These are phyloP conservation scores for Hyperoplus immaculatus DNA, from an alignment of 2,797 vertebrate species.

Conservation along the genomic window DNA sequence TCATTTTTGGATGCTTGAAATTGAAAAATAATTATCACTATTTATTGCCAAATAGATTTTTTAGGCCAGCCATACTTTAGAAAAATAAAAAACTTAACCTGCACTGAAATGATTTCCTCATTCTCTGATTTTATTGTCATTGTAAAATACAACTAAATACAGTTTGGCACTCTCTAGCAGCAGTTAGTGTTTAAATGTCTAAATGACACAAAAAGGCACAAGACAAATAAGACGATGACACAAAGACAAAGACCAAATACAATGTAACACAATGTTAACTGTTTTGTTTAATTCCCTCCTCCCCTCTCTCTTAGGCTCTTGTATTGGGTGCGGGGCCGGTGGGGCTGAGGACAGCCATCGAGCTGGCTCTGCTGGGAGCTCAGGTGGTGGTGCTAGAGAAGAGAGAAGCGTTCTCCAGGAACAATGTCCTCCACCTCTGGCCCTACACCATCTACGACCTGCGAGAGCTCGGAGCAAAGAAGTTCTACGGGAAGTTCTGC, in stretches of 20 bases:
- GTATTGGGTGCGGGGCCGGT: slow-evolving; percentile 95
- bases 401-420: slow-evolving; percentile 90
- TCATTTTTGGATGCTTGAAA: no score
- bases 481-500: slow-evolving; percentile 95
- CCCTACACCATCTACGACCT: slow-evolving; percentile 95
- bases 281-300: background rate
- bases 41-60: no score
- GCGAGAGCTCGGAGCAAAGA: slow-evolving; percentile 92
- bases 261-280: background rate
- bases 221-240: no score
- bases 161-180: no score
- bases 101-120: background rate
- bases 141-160: no score
- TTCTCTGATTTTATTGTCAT: background rate
- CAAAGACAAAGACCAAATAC: no score
- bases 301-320: slow-evolving; percentile 86
- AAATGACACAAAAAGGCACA: no score
- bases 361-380: slow-evolving; percentile 92
- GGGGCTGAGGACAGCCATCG: slow-evolving; percentile 91
- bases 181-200: no score
- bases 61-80: no score
- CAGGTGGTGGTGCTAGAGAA: slow-evolving; percentile 93
- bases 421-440: slow-evolving; percentile 98
- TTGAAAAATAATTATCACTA: no score
- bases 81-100: no score